Evolutionary conservation across 2,797 vertebrate genomes (phyloP).

Genomic region (Hippocampus kuda): DNA sequence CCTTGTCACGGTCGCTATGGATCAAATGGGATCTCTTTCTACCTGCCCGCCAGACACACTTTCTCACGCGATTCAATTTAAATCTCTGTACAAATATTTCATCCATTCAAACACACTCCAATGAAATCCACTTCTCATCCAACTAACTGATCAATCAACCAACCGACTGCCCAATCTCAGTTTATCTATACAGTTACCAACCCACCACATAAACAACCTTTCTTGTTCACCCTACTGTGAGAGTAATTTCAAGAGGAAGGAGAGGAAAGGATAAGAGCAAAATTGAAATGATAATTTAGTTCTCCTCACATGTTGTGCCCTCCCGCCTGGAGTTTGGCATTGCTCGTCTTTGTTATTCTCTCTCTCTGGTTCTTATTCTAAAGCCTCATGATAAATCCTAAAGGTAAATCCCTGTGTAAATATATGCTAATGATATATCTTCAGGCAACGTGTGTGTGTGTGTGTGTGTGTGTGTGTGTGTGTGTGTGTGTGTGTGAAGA

Average conservation of each 20-base stretch:
- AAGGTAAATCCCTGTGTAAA: constrained; percentile 41
- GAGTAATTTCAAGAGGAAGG: constrained; percentile 8
- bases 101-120: neutral
- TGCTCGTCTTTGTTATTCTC: constrained; percentile 30
- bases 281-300: constrained; percentile 48
- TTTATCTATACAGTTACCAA: neutral
- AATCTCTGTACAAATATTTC: neutral
- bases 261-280: constrained; percentile 18
- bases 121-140: no score
- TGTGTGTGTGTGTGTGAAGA: constrained; percentile 5
- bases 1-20: constrained; percentile 14
- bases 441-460: constrained; percentile 5
- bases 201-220: neutral
- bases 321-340: constrained; percentile 28
- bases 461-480: constrained; percentile 2
- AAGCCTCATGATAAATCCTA: constrained; percentile 41
- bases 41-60: neutral
- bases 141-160: neutral
- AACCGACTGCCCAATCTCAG: no score
- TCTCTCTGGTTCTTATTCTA: constrained; percentile 33
- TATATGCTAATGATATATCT: constrained; percentile 3
- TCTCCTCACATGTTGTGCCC: no score
- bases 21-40: neutral
- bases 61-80: neutral
- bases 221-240: neutral